Conservation (phyloP, 1,140 invertebrate genomes). For the Lordiphosa clarofinis region DNA sequence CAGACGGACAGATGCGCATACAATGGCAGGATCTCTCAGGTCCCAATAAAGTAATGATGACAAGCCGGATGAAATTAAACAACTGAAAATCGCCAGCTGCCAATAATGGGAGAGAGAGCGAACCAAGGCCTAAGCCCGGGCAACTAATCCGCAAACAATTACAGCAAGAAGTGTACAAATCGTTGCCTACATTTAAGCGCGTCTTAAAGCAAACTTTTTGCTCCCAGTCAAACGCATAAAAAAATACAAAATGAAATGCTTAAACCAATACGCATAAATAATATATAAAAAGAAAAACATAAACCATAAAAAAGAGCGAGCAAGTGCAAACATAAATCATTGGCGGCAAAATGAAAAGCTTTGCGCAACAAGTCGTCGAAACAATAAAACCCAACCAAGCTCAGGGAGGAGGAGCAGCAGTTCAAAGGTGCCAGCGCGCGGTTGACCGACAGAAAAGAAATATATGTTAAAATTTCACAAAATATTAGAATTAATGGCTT, state of each 20-base stretch:
- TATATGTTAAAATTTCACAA: slow-evolving; percentile 53
- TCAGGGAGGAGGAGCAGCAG: background rate
- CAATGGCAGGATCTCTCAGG: slow-evolving; percentile 26
- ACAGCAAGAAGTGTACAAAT: slow-evolving; percentile 18
- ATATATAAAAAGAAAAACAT: slow-evolving; percentile 22
- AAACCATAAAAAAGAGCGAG: slow-evolving; percentile 37
- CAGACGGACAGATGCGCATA: background rate
- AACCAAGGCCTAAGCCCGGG: slow-evolving; percentile 16
- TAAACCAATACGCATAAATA: slow-evolving; percentile 66
- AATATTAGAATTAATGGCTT: slow-evolving; percentile 72
- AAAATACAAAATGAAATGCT: slow-evolving; percentile 17
- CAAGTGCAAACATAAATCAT: slow-evolving; percentile 71
- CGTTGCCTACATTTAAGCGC: slow-evolving; percentile 31
- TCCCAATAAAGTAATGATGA: slow-evolving; percentile 61
- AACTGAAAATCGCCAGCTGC: slow-evolving; percentile 66
- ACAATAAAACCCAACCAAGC: slow-evolving; percentile 48
- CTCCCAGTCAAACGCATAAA: slow-evolving; percentile 14
- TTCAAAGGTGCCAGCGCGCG: slow-evolving; percentile 30
- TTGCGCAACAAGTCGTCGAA: slow-evolving; percentile 71
- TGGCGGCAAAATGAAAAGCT: slow-evolving; percentile 71
- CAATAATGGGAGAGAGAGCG: slow-evolving; percentile 42
- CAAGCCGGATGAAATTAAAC: slow-evolving; percentile 46
- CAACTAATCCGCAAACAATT: slow-evolving; percentile 44
- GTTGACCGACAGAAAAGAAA: slow-evolving; percentile 67
- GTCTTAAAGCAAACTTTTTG: slow-evolving; percentile 50